Base-by-base conservation (phyloP, 1,140 invertebrate genomes). In the Brachionus asplanchnoidis region DNA sequence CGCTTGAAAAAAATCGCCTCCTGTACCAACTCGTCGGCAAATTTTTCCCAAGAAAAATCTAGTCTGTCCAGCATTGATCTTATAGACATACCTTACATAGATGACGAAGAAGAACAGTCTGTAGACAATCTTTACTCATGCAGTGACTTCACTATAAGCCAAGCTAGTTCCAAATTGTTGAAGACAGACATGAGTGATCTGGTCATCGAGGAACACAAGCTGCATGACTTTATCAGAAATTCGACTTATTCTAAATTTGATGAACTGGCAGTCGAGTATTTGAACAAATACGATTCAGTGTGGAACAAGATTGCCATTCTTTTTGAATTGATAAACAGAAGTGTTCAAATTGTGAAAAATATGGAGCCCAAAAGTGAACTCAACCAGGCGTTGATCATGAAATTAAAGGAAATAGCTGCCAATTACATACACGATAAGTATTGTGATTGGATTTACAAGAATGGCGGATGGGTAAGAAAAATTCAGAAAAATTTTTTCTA, bases 41-140 rank as follows among this genome's bases (percentile, higher is more conserved):
- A 77, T 50, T 77, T 50, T 50, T 77, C 40, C 42, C 20, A 77
- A 12, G 73, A 77, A 77, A 77, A 77, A 40, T 65, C 53, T 5
- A 82, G 79, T 17, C 65, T 82, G 11, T 65, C 50, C 7, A 82
- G 79, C 26, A 82, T 82, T 46, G 79, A 82, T 26, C 53, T 46
- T 12, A 65, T 82, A 20, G 65, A 82, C 17, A 82, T 82, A 82
- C 79, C 79, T 17, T 82, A 44, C 28, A 82, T 82, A 28, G 79
- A 82, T 23, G 79, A 60, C 14, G 73, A 77, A 53, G 42, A 77
- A 9, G 73, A 77, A 53, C 26, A 46, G 5, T 20, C 32, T 14
- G 73, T 46, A 0, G 20, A 77, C 7, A 46, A 77, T 17, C 26
- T 28, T 11, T 50, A 26, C 32, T 77, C 44, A 26, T 50, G 23